A percentile compares a stretch with the other conserved stretches of the same genome.
These are phyloP conservation scores for Stratiomys singularior DNA, from an alignment of 2,888 invertebrate genomes.

Conservation along the genomic window DNA sequence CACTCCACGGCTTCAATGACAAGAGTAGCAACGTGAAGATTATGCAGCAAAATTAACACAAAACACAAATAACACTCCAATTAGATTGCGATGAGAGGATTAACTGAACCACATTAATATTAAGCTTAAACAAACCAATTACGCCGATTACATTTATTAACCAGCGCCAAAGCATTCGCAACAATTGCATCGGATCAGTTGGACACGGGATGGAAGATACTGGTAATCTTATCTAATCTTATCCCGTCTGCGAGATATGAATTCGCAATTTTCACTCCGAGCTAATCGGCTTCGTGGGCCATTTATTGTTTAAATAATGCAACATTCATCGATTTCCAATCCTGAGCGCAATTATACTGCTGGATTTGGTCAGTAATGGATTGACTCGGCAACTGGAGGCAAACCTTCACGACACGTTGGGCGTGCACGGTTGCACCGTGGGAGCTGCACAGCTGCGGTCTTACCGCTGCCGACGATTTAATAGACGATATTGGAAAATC, in stretches of 20 bases:
- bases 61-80: background rate
- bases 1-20: too few species aligned
- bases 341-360: background rate
- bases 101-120: background rate
- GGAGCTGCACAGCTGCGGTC: slow-evolving; percentile 26
- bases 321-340: background rate
- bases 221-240: slow-evolving; percentile 6
- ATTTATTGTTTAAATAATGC: background rate
- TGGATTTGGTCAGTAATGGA: background rate
- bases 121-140: background rate
- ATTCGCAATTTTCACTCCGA: background rate
- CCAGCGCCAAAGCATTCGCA: background rate
- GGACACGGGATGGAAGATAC: background rate
- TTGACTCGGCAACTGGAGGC: background rate
- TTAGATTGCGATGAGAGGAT: background rate
- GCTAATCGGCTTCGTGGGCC: background rate
- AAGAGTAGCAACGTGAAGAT: too few species aligned
- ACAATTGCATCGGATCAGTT: background rate
- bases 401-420: background rate
- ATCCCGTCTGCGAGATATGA: slow-evolving; percentile 9
- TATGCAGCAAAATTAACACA: too few species aligned
- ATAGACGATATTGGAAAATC: slow-evolving; percentile 29
- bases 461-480: background rate
- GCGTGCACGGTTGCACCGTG: slow-evolving; percentile 12
- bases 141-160: background rate